Percentiles rank a stretch among this genome's conserved stretches.
Evolutionary conservation across 2,113 vertebrate genomes (phyloP).

Genomic region (Anguilla japonica): DNA sequence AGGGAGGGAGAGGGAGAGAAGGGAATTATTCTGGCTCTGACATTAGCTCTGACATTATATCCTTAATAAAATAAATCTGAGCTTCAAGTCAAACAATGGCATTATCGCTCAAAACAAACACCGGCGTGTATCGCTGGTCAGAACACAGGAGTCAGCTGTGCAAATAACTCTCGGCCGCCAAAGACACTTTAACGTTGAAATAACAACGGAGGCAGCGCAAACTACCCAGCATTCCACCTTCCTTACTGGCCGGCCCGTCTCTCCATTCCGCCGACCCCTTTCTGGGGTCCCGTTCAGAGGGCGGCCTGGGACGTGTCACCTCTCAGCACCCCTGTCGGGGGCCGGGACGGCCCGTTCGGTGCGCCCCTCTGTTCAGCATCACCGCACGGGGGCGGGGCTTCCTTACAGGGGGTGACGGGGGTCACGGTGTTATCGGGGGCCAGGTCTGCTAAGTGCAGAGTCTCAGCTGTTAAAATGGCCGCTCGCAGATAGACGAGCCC

Average conservation of each 20-base stretch:
- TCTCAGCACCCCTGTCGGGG: slow-evolving; percentile 51
- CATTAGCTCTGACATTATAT: slow-evolving; percentile 40
- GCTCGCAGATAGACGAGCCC: slow-evolving; percentile 72
- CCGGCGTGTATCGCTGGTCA: slow-evolving; percentile 69
- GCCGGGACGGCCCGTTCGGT: slow-evolving; percentile 53
- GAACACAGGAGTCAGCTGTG: slow-evolving; percentile 76
- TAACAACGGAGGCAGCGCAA: slow-evolving; percentile 19
- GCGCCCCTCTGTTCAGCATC: slow-evolving; percentile 70
- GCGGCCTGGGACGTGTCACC: slow-evolving; percentile 36
- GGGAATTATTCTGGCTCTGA: slow-evolving; percentile 58
- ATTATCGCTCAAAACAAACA: slow-evolving; percentile 73
- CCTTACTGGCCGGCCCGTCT: slow-evolving; percentile 29
- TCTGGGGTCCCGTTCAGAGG: slow-evolving; percentile 18
- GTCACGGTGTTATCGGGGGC: slow-evolving; percentile 76
- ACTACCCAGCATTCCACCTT: slow-evolving; percentile 22
- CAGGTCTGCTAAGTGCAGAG: slow-evolving; percentile 81
- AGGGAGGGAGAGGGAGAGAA: neutral
- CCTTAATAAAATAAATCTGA: slow-evolving; percentile 76
- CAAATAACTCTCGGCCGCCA: slow-evolving; percentile 71
- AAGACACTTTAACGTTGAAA: slow-evolving; percentile 63
- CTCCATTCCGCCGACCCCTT: neutral
- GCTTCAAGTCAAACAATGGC: slow-evolving; percentile 65
- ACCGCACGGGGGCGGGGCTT: slow-evolving; percentile 60
- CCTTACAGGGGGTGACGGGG: slow-evolving; percentile 58
- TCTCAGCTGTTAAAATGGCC: slow-evolving; percentile 77